phyloP scores from a whole-genome alignment of 53 echinoderm and acorn worm species.

The Stichopus horrens region DNA sequence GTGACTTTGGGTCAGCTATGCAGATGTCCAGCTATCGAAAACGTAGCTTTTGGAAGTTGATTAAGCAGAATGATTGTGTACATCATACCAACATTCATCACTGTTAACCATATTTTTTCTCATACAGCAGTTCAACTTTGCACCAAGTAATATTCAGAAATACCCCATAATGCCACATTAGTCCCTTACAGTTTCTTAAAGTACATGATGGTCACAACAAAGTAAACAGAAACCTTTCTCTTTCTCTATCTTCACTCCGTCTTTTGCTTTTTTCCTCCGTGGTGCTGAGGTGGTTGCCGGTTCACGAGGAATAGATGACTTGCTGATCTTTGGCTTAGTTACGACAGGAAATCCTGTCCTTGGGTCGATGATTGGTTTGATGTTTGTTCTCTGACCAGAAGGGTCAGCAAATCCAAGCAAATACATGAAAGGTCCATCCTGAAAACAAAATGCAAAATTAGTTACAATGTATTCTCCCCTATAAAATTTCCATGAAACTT shows the following conservation, averaged over 20 bases:
- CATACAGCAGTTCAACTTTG: no score
- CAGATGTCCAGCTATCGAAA: no score
- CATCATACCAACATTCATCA: no score
- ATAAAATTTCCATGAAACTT: background rate
- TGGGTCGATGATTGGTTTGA: constrained; percentile 50
- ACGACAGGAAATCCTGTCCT: constrained; percentile 56
- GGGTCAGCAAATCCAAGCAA: constrained; percentile 52
- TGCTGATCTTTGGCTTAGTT: constrained; percentile 46
- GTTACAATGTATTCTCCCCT: no score
- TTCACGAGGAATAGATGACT: constrained; percentile 24
- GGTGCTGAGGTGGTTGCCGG: background rate
- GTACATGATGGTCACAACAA: no score
- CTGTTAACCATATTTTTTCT: no score
- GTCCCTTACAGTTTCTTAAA: no score
- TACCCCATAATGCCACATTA: no score
- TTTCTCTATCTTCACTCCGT: constrained; percentile 44
- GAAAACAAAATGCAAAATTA: background rate
- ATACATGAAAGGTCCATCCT: constrained; percentile 69
- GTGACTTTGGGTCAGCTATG: no score
- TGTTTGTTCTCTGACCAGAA: constrained; percentile 13
- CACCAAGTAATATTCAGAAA: no score
- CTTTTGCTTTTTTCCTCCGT: constrained; percentile 48
- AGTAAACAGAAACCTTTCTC: constrained; percentile 55
- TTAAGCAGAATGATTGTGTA: no score
- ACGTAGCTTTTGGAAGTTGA: no score